A percentile compares a stretch with the other conserved stretches of the same genome.
Evolutionary conservation across 1,140 invertebrate species (phyloP).

Genomic region (Campoletis sonorensis): DNA sequence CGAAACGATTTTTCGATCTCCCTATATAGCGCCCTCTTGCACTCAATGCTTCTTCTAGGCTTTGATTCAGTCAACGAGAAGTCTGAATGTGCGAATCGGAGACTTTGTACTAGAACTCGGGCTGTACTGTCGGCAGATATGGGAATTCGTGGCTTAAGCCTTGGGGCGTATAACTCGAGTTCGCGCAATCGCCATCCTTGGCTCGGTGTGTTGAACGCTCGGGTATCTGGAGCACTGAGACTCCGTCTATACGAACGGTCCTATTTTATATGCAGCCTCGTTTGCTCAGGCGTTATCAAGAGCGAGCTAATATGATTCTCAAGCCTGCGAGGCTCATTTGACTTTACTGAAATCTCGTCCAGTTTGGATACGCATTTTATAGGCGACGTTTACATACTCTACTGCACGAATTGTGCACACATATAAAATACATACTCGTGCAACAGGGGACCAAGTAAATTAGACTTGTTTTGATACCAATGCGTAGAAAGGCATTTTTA

Average conservation of each 20-base stretch:
- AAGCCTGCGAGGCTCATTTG: background rate
- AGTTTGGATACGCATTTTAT: slow-evolving; percentile 4
- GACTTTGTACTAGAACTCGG: no score
- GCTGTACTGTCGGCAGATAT: slow-evolving; percentile 59
- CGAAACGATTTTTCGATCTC: no score
- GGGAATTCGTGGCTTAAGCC: slow-evolving; percentile 64
- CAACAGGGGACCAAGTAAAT: background rate
- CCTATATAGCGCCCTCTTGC: no score
- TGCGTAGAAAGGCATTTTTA: background rate
- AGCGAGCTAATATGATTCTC: background rate
- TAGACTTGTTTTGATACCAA: background rate
- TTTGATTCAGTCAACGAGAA: no score
- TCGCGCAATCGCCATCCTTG: slow-evolving; percentile 68
- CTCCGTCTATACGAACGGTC: slow-evolving; percentile 24
- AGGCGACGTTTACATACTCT: background rate
- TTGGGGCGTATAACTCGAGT: slow-evolving; percentile 42
- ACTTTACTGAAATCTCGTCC: slow-evolving; percentile 1
- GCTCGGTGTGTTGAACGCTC: slow-evolving; percentile 46
- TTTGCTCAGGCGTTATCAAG: background rate
- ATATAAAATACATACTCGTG: no score
- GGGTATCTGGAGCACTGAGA: slow-evolving; percentile 59
- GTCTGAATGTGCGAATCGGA: no score
- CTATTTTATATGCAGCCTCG: background rate
- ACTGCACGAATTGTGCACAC: background rate
- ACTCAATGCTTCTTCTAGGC: no score